Percentiles rank a stretch among this genome's conserved stretches.
Evolutionary conservation across 2,888 invertebrate species (phyloP).

Genomic region (Eristalis arbustorum): DNA sequence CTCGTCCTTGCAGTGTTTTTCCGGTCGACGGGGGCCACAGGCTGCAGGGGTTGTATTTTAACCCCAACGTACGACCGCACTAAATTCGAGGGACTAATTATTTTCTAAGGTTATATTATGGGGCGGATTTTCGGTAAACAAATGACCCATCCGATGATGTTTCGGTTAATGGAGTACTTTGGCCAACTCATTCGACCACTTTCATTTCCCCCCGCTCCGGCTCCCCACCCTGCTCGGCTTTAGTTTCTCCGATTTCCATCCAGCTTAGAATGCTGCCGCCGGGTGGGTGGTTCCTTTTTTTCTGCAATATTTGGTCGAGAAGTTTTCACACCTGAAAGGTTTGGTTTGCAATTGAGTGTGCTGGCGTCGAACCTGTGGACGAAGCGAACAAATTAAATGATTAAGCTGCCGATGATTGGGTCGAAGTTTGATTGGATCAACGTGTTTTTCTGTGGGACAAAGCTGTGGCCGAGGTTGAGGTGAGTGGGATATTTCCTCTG

Average conservation of each 20-base stretch:
- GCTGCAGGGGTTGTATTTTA: conserved; percentile 23
- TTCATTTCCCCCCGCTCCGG: not conserved
- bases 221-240: not conserved
- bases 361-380: not conserved
- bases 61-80: conserved; percentile 32
- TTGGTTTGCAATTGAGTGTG: conserved; percentile 11
- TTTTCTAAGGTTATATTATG: conserved; percentile 46
- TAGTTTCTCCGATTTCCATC: not conserved
- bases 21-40: not conserved
- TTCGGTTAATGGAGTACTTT: conserved; percentile 47
- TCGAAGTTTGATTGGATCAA: conserved; percentile 15
- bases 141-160: conserved; percentile 50
- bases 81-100: conserved; percentile 48
- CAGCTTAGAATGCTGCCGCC: not conserved
- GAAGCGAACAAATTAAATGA: conserved; percentile 25
- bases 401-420: not conserved
- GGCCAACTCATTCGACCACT: conserved; percentile 22
- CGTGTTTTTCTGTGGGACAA: not conserved
- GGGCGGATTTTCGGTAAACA: conserved; percentile 51
- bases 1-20: not conserved
- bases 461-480: not conserved
- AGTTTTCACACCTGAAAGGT: conserved; percentile 20
- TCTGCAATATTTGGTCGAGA: not conserved
- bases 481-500: not conserved
- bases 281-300: not conserved